phyloP scores from a whole-genome alignment of 2,113 vertebrate species.

The Cricetomys ansorgei region DNA sequence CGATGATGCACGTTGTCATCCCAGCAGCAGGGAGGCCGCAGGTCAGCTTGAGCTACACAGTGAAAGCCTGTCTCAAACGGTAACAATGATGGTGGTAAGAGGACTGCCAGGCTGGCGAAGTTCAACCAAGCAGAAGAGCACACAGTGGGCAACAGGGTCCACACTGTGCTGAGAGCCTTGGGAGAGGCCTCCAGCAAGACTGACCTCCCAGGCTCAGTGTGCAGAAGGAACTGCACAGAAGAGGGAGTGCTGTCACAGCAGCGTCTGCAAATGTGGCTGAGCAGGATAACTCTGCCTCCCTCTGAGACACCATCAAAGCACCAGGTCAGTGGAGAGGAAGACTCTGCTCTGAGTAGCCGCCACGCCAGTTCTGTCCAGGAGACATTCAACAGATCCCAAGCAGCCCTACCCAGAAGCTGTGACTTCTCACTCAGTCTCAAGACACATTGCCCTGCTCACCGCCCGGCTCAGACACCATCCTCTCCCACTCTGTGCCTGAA shows the following conservation, averaged over 20 bases:
- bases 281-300: neutral
- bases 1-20: too few species aligned
- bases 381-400: neutral
- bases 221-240: neutral
- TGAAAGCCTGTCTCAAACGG: neutral
- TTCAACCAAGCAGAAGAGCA: neutral
- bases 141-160: too few species aligned
- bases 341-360: neutral
- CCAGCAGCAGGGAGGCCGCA: neutral
- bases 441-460: neutral
- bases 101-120: neutral
- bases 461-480: too few species aligned
- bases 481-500: neutral
- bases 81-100: neutral
- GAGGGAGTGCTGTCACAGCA: neutral
- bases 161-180: neutral
- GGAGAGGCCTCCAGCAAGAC: neutral
- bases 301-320: neutral
- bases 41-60: neutral
- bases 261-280: too few species aligned
- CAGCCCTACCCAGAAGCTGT: neutral
- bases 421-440: neutral
- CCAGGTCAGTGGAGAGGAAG: neutral
- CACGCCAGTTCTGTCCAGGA: neutral
- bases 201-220: neutral